A percentile compares a stretch with the other conserved stretches of the same genome.
phyloP scores from a whole-genome alignment of 1,140 invertebrate species.

The Camponotus vicinus region DNA sequence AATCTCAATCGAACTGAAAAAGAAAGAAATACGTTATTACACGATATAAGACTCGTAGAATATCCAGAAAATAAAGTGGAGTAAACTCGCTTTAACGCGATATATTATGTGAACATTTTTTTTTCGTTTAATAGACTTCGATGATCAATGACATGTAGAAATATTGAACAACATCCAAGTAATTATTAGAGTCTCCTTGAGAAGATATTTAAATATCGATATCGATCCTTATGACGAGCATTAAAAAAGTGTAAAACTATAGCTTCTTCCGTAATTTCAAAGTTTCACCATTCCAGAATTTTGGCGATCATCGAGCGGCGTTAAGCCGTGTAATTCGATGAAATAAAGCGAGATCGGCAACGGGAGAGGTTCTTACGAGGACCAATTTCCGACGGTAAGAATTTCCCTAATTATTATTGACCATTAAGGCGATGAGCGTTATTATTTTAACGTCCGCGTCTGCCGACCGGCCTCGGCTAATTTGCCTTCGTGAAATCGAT shows the following conservation, averaged over 20 bases:
- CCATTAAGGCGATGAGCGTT: constrained; percentile 84
- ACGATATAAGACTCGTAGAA: neutral
- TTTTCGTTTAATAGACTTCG: neutral
- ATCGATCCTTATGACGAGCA: constrained; percentile 9
- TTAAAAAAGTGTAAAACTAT: constrained; percentile 15
- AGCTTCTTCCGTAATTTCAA: constrained; percentile 46
- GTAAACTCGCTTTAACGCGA: neutral
- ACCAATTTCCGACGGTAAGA: constrained; percentile 79
- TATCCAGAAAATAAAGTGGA: neutral
- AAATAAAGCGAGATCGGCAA: constrained; percentile 64
- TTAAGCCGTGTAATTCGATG: constrained; percentile 58
- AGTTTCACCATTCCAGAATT: constrained; percentile 53
- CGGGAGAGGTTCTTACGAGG: constrained; percentile 54
- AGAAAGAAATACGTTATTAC: neutral
- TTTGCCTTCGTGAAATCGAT: constrained; percentile 84
- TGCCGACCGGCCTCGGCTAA: constrained; percentile 78
- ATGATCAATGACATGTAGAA: neutral
- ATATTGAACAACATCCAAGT: constrained; percentile 2
- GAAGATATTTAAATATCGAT: constrained; percentile 25
- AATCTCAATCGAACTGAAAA: neutral
- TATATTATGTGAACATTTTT: neutral
- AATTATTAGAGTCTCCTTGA: neutral
- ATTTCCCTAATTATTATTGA: constrained; percentile 85
- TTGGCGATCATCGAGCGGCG: constrained; percentile 46
- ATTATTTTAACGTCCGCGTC: constrained; percentile 84